Conservation (phyloP, 2,797 vertebrate species). For the Enoplosus armatus region DNA sequence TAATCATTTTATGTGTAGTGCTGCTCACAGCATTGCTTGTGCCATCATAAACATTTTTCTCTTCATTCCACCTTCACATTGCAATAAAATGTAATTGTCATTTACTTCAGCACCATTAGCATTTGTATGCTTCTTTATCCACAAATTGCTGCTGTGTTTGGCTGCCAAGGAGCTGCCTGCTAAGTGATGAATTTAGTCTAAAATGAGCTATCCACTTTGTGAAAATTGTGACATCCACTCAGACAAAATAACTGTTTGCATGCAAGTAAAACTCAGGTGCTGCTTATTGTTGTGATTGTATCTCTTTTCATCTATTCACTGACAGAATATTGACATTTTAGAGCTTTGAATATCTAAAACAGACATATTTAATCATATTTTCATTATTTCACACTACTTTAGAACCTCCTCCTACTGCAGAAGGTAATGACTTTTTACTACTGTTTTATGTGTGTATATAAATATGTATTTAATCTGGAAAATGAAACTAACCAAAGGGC, state of each 20-base stretch:
- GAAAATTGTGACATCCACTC: slow-evolving; percentile 17
- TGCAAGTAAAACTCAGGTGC: slow-evolving; percentile 1
- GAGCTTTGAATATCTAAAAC: not conserved
- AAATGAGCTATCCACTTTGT: slow-evolving; percentile 21
- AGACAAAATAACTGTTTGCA: slow-evolving; percentile 1
- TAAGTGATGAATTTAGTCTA: slow-evolving; percentile 26
- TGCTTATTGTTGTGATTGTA: not conserved
- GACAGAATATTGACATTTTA: not conserved
- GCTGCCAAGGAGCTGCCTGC: slow-evolving; percentile 19
- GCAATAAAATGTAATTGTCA: not conserved
- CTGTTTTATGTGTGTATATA: too few species aligned
- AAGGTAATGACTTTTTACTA: slow-evolving; percentile 48
- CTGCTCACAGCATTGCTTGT: not conserved
- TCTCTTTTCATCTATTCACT: not conserved
- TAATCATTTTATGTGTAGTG: not conserved
- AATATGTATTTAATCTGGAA: too few species aligned
- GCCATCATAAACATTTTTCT: slow-evolving; percentile 9
- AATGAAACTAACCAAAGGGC: too few species aligned
- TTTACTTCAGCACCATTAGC: slow-evolving; percentile 3
- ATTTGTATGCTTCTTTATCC: not conserved
- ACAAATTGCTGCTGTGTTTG: slow-evolving; percentile 31
- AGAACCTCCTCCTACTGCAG: slow-evolving; percentile 42
- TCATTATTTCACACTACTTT: slow-evolving; percentile 2
- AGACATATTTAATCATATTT: slow-evolving; percentile 21
- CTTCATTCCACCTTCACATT: not conserved